phyloP scores from a whole-genome alignment of 2,113 vertebrate species.

The Osmerus mordax region DNA sequence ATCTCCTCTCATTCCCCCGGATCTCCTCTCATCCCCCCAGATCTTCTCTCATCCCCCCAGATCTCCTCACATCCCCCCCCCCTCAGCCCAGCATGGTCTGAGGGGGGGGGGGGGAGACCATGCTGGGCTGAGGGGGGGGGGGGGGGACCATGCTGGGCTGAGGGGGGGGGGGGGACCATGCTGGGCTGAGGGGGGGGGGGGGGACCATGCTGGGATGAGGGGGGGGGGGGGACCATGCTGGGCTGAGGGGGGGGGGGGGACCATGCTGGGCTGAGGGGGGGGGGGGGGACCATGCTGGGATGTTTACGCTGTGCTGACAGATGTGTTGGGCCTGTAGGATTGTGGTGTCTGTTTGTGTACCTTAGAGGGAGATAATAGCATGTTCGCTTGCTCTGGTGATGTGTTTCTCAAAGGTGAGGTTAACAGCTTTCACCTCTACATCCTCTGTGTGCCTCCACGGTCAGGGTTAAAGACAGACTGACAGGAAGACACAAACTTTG shows the following conservation, averaged over 20 bases:
- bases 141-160: too few species aligned
- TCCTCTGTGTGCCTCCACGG: constrained; percentile 12
- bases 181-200: too few species aligned
- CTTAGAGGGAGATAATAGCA: constrained; percentile 46
- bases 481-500: not conserved
- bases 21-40: too few species aligned
- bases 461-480: constrained; percentile 29
- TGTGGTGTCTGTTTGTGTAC: constrained; percentile 46
- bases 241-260: constrained; percentile 28
- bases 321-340: constrained; percentile 51
- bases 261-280: constrained; percentile 24
- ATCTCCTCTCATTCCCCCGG: too few species aligned
- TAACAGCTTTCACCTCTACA: constrained; percentile 69
- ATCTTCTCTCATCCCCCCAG: too few species aligned
- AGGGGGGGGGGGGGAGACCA: too few species aligned
- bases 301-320: constrained; percentile 59
- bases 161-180: too few species aligned
- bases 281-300: constrained; percentile 28
- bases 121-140: too few species aligned
- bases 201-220: too few species aligned
- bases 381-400: constrained; percentile 44
- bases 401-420: constrained; percentile 61
- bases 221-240: too few species aligned
- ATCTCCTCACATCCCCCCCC: not conserved
- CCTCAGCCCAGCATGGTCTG: too few species aligned